phyloP scores from a whole-genome alignment of 2,113 vertebrate genomes.

The Colaptes auratus region DNA sequence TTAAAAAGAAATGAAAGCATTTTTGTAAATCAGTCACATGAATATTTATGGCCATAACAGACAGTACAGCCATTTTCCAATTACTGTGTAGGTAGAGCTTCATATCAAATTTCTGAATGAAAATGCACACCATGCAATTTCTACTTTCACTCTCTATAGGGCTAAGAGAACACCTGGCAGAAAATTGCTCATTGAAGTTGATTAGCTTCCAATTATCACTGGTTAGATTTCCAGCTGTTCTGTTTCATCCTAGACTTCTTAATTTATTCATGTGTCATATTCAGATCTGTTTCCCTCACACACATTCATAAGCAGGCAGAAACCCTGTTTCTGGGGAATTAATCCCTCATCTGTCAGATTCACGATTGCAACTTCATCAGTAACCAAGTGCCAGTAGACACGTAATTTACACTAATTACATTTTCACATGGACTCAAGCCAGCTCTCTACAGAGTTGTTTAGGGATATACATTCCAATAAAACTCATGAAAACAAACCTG shows the following conservation, averaged over 20 bases:
- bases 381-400: neutral
- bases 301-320: neutral
- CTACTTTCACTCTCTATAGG: neutral
- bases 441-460: neutral
- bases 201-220: constrained; percentile 39
- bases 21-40: constrained; percentile 8
- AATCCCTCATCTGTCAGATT: constrained; percentile 26
- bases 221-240: constrained; percentile 57
- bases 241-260: constrained; percentile 2
- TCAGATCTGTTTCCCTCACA: constrained; percentile 1
- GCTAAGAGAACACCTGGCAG: constrained; percentile 6
- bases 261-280: constrained; percentile 34
- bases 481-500: neutral
- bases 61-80: neutral
- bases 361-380: neutral
- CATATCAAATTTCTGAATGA: neutral
- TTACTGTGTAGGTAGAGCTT: neutral
- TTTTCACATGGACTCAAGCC: neutral
- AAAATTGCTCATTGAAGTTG: constrained; percentile 31
- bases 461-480: neutral
- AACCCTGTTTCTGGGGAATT: constrained; percentile 2
- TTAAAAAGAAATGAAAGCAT: neutral
- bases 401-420: neutral
- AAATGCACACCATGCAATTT: neutral
- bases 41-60: constrained; percentile 19